Percentiles rank a stretch among this genome's conserved stretches.
phyloP scores from a whole-genome alignment of 2,113 vertebrate genomes.

The Mormyrus iriodes region DNA sequence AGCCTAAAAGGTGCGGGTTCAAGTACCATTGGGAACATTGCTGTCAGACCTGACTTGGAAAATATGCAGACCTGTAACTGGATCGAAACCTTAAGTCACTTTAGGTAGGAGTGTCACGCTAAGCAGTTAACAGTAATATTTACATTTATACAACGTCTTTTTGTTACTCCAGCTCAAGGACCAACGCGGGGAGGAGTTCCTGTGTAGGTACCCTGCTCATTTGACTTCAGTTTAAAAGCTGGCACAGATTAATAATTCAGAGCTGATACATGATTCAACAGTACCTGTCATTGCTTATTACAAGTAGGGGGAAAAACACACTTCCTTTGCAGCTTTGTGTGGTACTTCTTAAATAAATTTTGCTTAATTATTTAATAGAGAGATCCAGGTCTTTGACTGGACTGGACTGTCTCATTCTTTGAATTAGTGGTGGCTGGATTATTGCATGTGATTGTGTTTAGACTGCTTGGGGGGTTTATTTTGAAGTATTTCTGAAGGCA shows the following conservation, averaged over 20 bases:
- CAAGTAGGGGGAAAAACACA: conserved; percentile 1
- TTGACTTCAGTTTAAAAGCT: not conserved
- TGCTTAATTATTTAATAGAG: not conserved
- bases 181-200: not conserved
- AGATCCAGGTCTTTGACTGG: not conserved
- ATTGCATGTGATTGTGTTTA: not conserved
- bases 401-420: not conserved
- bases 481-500: not conserved
- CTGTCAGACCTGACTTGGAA: not conserved
- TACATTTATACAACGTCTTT: not conserved
- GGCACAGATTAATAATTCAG: not conserved
- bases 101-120: not conserved
- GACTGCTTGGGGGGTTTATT: not conserved
- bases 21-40: not conserved
- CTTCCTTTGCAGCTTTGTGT: not conserved
- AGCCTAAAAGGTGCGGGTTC: not conserved
- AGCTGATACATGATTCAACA: conserved; percentile 6
- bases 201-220: not conserved
- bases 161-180: not conserved
- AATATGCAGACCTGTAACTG: not conserved
- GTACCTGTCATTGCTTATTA: conserved; percentile 2
- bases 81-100: not conserved
- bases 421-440: not conserved
- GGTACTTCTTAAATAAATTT: not conserved
- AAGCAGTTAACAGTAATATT: not conserved